A percentile compares a stretch with the other conserved stretches of the same genome.
Conservation (phyloP, 2,888 invertebrate species). For the Troides aeacus region DNA sequence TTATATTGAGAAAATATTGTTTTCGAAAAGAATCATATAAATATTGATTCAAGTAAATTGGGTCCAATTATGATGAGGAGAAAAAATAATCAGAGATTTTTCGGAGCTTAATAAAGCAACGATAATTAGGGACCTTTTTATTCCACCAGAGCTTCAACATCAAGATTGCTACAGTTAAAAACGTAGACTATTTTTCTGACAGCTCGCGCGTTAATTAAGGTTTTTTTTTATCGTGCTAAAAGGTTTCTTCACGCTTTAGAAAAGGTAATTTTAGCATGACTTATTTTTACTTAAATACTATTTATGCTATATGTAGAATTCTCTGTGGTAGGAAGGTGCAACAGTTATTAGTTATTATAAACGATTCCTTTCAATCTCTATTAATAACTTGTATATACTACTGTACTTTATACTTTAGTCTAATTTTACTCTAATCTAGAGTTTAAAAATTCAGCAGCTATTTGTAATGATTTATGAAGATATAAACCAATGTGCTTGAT, state of each 20-base stretch:
- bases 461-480: neutral
- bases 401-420: too few relatives aligned
- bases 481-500: neutral
- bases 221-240: constrained; percentile 52
- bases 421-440: neutral
- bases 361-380: neutral
- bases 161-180: constrained; percentile 61
- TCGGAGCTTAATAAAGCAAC: constrained; percentile 35
- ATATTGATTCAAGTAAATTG: neutral
- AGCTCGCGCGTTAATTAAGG: constrained; percentile 65
- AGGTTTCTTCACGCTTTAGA: constrained; percentile 66
- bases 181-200: constrained; percentile 58
- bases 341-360: neutral
- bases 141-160: constrained; percentile 39
- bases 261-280: constrained; percentile 51
- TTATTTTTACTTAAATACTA: neutral
- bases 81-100: neutral
- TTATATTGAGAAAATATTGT: too few relatives aligned
- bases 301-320: neutral
- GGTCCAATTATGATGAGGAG: neutral
- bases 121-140: constrained; percentile 40
- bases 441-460: neutral
- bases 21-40: neutral
- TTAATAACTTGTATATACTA: too few relatives aligned
- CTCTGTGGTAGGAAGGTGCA: neutral